phyloP scores from a whole-genome alignment of 2,113 vertebrate species.

The Neolamprologus caudopunctatus region DNA sequence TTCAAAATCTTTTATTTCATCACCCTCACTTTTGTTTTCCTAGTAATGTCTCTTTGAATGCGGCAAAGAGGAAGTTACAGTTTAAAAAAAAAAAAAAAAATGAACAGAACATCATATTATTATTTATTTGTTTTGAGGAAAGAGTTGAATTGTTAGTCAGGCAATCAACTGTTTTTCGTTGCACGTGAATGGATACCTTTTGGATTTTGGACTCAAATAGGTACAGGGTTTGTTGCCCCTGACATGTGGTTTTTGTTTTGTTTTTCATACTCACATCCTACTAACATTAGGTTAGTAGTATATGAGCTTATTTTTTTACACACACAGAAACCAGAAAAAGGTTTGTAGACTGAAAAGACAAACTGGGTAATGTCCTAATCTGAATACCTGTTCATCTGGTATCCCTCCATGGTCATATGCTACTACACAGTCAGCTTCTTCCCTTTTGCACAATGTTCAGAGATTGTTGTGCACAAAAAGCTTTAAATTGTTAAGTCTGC shows the following conservation, averaged over 20 bases:
- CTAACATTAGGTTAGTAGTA: background rate
- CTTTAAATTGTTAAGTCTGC: background rate
- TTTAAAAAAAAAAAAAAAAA: background rate
- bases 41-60: background rate
- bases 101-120: background rate
- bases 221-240: background rate
- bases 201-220: background rate
- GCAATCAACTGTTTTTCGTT: accelerated
- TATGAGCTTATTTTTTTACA: background rate
- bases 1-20: background rate
- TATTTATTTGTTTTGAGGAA: background rate
- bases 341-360: background rate
- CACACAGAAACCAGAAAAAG: background rate
- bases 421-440: background rate
- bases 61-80: background rate
- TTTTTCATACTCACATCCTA: background rate
- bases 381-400: background rate
- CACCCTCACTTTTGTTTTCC: background rate
- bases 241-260: background rate
- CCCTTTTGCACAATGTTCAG: background rate
- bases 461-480: background rate
- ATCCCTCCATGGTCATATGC: background rate
- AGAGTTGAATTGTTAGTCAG: background rate
- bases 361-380: background rate
- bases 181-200: background rate